Conservation (phyloP, 2,113 vertebrate species). For the Silurus asotus region DNA sequence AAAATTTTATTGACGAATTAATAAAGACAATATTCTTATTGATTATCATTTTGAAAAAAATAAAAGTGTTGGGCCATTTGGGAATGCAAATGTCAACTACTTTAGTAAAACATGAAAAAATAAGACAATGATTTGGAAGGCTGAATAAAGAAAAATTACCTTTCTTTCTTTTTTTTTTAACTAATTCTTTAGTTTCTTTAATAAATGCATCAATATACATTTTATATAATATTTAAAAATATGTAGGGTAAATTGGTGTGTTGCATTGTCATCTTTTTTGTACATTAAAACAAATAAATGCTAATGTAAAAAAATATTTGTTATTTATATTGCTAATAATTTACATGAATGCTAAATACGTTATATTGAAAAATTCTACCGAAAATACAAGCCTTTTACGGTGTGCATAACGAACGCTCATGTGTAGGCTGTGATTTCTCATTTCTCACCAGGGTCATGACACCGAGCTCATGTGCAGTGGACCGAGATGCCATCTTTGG, state of each 20-base stretch:
- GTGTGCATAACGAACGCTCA: background rate
- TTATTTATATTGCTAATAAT: background rate
- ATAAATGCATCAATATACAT: no score
- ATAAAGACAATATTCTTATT: conserved; percentile 4
- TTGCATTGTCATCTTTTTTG: no score
- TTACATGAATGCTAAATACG: background rate
- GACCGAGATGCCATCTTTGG: conserved; percentile 86
- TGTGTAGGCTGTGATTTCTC: background rate
- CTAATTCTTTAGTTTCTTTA: no score
- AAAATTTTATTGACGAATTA: background rate
- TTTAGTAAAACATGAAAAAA: background rate
- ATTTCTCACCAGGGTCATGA: conserved; percentile 90
- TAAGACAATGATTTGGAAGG: background rate
- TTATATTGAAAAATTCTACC: background rate
- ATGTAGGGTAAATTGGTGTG: no score
- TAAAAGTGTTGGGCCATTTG: background rate
- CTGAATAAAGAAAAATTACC: background rate
- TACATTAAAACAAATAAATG: no score
- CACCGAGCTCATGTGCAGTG: conserved; percentile 89
- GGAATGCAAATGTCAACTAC: background rate
- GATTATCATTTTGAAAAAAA: background rate
- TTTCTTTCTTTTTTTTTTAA: background rate
- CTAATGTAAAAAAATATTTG: no score
- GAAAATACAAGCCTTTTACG: background rate
- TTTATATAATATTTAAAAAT: no score